Evolutionary conservation across 2,113 vertebrate genomes (phyloP).

Genomic region (Calidris pugnax): DNA sequence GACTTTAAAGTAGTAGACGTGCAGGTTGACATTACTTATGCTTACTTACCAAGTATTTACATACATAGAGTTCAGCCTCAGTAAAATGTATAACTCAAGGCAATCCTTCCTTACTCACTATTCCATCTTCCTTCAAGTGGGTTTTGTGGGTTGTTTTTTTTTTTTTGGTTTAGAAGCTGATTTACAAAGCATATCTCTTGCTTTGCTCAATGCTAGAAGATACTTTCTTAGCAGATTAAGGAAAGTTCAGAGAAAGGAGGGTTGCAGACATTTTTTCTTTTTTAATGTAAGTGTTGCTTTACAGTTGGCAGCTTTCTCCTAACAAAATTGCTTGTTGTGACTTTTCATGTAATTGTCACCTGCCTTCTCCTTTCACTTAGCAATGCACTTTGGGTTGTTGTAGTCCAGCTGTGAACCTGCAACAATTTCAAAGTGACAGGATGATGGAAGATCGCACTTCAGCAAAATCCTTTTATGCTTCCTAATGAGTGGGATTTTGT

Average conservation of each 20-base stretch:
- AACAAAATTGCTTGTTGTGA: not conserved
- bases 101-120: not conserved
- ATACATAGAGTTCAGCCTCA: not conserved
- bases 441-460: slow-evolving; percentile 13
- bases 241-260: accelerated
- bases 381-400: not conserved
- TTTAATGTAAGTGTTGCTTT: not conserved
- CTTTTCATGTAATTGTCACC: not conserved
- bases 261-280: not conserved
- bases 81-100: not conserved
- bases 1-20: not conserved
- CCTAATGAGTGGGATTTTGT: not conserved
- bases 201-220: not conserved
- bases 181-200: not conserved
- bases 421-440: slow-evolving; percentile 34
- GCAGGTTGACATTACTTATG: not conserved
- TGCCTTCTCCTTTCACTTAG: slow-evolving; percentile 10
- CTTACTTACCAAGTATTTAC: not conserved
- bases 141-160: not conserved
- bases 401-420: not conserved
- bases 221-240: not conserved
- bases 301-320: not conserved
- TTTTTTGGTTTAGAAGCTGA: not conserved
- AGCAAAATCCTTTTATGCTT: slow-evolving; percentile 31
- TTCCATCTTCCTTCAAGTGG: not conserved